Evolutionary conservation across 2,113 vertebrate species (phyloP).

Genomic region (Jaculus jaculus): DNA sequence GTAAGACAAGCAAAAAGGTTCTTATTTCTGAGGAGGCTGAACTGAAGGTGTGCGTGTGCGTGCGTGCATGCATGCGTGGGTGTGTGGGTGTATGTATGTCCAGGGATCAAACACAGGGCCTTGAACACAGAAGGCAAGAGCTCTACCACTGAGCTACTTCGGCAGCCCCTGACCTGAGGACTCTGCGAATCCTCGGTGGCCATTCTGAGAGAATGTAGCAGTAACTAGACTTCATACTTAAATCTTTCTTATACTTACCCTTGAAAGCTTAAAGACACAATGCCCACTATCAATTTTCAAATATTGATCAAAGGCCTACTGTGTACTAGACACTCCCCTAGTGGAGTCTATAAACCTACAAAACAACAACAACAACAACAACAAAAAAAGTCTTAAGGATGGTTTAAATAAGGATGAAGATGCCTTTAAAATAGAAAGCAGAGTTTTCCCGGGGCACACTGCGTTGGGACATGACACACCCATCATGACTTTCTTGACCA

Average conservation of each 20-base stretch:
- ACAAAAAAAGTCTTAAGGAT: too few species aligned
- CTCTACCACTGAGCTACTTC: too few species aligned
- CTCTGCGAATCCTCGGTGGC: neutral
- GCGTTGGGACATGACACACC: neutral
- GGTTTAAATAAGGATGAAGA: neutral
- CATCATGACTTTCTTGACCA: neutral
- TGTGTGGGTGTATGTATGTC: too few species aligned
- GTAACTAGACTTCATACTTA: neutral
- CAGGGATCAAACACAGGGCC: too few species aligned
- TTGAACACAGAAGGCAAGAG: too few species aligned
- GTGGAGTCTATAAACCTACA: neutral
- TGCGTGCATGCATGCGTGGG: too few species aligned
- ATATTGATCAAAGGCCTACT: neutral
- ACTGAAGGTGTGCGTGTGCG: neutral
- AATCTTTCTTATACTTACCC: neutral
- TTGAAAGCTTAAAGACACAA: neutral
- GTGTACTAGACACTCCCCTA: neutral
- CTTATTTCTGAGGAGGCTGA: neutral
- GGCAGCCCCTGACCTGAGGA: too few species aligned
- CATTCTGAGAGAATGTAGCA: neutral
- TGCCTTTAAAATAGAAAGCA: slow-evolving; percentile 3
- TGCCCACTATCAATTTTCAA: neutral
- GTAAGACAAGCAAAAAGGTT: neutral
- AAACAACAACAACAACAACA: too few species aligned
- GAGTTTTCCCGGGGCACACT: neutral